Conservation (phyloP, 2,113 vertebrate species). For the Montifringilla adamsi region DNA sequence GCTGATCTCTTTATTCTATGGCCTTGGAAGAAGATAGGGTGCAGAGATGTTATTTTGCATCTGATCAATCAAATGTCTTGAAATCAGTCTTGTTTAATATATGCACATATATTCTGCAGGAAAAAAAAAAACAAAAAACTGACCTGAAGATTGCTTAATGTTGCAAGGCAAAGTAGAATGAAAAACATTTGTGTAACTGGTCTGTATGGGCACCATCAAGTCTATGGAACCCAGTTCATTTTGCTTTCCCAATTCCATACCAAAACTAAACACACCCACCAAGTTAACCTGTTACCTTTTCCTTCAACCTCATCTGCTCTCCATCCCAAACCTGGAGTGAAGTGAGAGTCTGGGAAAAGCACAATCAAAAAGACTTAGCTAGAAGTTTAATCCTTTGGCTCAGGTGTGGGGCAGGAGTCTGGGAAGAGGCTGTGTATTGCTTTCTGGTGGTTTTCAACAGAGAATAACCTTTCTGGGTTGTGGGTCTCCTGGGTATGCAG, state of each 20-base stretch:
- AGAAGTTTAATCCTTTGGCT: neutral
- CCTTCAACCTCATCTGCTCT: neutral
- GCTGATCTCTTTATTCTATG: neutral
- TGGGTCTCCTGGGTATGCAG: neutral
- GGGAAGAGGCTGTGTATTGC: neutral
- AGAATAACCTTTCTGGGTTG: neutral
- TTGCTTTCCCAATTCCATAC: neutral
- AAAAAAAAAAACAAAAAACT: neutral
- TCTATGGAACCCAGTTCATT: neutral
- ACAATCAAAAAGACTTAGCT: neutral
- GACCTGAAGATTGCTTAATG: neutral
- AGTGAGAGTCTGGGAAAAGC: neutral
- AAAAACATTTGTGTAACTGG: neutral
- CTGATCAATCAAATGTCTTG: neutral
- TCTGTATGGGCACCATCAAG: neutral
- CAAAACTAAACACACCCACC: neutral
- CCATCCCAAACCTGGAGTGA: neutral
- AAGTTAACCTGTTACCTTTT: neutral
- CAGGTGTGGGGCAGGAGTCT: neutral
- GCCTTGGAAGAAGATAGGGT: neutral
- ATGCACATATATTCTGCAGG: neutral
- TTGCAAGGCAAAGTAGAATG: neutral
- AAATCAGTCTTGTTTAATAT: neutral
- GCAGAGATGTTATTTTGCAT: neutral
- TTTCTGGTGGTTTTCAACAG: neutral